Conservation (phyloP, 1,140 invertebrate species). For the Apis florea region DNA sequence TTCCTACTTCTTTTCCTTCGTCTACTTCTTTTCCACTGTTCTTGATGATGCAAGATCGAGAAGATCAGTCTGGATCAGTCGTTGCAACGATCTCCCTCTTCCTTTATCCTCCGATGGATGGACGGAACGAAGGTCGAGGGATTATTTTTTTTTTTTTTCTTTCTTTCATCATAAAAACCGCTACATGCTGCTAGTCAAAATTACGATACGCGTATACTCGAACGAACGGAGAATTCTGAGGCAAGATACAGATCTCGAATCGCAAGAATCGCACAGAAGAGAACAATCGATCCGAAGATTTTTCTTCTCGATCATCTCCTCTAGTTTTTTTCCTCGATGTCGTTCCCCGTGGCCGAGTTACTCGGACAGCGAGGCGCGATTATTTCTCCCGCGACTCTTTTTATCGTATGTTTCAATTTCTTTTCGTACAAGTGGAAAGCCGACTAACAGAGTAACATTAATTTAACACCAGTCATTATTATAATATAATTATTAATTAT, state of each 20-base stretch:
- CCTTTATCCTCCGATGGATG: not conserved
- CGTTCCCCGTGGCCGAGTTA: not conserved
- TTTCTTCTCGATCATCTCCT: slow-evolving; percentile 21
- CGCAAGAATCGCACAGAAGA: not conserved
- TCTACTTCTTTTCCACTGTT: slow-evolving; percentile 22
- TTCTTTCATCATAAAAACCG: slow-evolving; percentile 39
- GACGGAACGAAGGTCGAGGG: not conserved
- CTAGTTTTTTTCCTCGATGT: not conserved
- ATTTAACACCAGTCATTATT: slow-evolving; percentile 67
- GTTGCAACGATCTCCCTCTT: not conserved
- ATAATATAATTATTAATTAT: slow-evolving; percentile 72
- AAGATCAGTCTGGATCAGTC: slow-evolving; percentile 39
- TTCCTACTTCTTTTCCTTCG: slow-evolving; percentile 25
- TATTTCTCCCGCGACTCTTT: slow-evolving; percentile 21
- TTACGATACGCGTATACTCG: slow-evolving; percentile 68
- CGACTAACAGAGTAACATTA: slow-evolving; percentile 66
- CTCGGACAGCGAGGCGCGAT: not conserved
- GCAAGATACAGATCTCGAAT: not conserved
- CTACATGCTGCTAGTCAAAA: slow-evolving; percentile 79
- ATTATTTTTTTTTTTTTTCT: slow-evolving; percentile 18
- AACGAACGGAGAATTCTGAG: slow-evolving; percentile 16
- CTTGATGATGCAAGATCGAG: not conserved
- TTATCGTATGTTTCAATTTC: slow-evolving; percentile 41
- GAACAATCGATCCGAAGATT: not conserved
- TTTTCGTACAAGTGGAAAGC: slow-evolving; percentile 55